Conservation (phyloP, 2,888 invertebrate genomes). For the Iselma pallidipennis region DNA sequence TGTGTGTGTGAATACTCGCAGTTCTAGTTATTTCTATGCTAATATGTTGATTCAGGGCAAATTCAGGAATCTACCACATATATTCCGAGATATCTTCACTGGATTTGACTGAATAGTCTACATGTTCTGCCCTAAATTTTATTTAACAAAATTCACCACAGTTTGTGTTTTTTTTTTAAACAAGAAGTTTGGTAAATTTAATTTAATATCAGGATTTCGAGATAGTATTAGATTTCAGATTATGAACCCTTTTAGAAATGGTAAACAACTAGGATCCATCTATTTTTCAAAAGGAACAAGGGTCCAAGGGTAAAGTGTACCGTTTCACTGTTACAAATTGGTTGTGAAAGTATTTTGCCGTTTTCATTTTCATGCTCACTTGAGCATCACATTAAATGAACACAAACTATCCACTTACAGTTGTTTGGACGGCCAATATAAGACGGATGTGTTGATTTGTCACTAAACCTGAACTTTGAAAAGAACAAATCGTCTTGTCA, state of each 20-base stretch:
- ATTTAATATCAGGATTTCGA: neutral
- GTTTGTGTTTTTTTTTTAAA: too few relatives aligned
- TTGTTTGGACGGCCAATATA: neutral
- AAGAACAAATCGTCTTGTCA: neutral
- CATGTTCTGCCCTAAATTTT: too few relatives aligned
- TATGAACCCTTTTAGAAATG: neutral
- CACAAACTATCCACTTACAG: neutral
- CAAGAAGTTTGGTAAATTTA: neutral
- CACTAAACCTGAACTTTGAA: neutral
- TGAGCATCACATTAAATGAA: neutral
- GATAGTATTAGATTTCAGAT: neutral
- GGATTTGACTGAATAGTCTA: neutral
- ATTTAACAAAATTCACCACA: too few relatives aligned
- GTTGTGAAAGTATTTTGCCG: neutral
- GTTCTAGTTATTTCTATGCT: conserved; percentile 1
- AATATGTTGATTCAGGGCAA: neutral
- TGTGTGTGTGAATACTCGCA: neutral
- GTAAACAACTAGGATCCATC: too few relatives aligned
- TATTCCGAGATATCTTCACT: neutral
- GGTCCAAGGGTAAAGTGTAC: too few relatives aligned
- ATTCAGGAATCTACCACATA: neutral
- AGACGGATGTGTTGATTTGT: neutral
- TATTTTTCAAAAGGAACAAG: too few relatives aligned
- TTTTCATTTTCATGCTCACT: conserved; percentile 5
- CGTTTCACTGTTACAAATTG: neutral